Evolutionary conservation across 2,797 vertebrate genomes (phyloP).

Genomic region (Gephyroberyx darwinii): DNA sequence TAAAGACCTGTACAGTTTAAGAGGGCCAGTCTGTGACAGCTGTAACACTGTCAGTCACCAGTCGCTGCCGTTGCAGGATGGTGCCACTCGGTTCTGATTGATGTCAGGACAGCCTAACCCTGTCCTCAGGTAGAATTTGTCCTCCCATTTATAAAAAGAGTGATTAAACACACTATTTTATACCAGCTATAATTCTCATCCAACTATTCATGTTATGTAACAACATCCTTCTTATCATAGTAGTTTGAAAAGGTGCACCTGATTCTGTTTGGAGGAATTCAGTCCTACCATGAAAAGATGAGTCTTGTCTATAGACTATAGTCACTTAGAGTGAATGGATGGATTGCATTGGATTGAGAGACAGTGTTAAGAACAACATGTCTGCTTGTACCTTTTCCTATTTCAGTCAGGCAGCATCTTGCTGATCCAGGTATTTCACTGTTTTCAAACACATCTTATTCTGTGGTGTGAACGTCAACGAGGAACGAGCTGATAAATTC

Average conservation of each 20-base stretch:
- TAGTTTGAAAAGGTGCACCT: constrained; percentile 8
- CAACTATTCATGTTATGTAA: not conserved
- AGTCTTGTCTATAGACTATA: constrained; percentile 16
- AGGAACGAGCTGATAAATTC: constrained; percentile 25
- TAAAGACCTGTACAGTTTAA: not conserved
- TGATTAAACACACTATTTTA: constrained; percentile 3
- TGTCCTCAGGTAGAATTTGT: constrained; percentile 27
- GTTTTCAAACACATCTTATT: constrained; percentile 27
- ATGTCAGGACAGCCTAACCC: constrained; percentile 19
- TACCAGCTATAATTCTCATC: constrained; percentile 11
- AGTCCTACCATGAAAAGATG: not conserved
- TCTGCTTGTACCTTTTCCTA: constrained; percentile 9
- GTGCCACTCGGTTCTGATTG: constrained; percentile 12
- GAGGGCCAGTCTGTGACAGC: constrained; percentile 1
- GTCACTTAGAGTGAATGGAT: constrained; percentile 44
- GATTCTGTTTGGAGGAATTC: constrained; percentile 14
- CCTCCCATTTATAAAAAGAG: constrained; percentile 7
- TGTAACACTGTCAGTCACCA: constrained; percentile 28
- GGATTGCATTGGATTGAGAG: constrained; percentile 29
- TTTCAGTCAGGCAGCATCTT: constrained; percentile 27
- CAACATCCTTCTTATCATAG: not conserved
- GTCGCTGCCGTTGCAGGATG: constrained; percentile 27
- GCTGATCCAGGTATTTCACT: constrained; percentile 37
- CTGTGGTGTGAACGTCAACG: constrained; percentile 13
- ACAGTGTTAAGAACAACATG: not conserved